phyloP scores from a whole-genome alignment of 2,888 invertebrate genomes.

The Andrena bicolor region DNA sequence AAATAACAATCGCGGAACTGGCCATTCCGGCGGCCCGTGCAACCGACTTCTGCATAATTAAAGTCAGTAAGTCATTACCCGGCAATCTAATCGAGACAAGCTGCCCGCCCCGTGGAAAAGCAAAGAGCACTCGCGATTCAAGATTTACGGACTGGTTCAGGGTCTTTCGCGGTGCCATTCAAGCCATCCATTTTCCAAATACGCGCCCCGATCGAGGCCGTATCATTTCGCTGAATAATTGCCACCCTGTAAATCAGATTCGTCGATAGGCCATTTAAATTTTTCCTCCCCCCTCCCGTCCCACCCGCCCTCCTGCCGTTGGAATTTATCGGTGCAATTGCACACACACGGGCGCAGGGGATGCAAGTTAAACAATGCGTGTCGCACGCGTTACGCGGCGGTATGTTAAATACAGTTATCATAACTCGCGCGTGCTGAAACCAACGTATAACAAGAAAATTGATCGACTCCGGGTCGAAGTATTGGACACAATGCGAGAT shows the following conservation, averaged over 20 bases:
- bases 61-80: constrained; percentile 41
- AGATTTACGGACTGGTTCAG: constrained; percentile 44
- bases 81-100: constrained; percentile 32
- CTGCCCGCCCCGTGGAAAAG: background rate
- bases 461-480: constrained; percentile 31
- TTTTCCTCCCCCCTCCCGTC: background rate
- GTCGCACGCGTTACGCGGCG: background rate
- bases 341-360: background rate
- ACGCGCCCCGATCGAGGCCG: constrained; percentile 2
- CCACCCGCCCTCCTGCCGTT: no score
- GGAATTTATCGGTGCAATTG: constrained; percentile 17
- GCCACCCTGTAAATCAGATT: constrained; percentile 30
- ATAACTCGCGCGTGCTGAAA: constrained; percentile 27
- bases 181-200: constrained; percentile 29
- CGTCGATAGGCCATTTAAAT: constrained; percentile 4
- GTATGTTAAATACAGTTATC: constrained; percentile 50
- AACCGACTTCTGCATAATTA: constrained; percentile 39
- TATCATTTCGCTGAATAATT: constrained; percentile 32
- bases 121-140: background rate
- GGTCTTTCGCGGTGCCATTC: constrained; percentile 17
- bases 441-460: constrained; percentile 40
- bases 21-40: background rate
- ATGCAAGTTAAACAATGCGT: constrained; percentile 42
- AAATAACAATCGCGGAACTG: constrained; percentile 40
- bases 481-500: constrained; percentile 22